phyloP scores from a whole-genome alignment of 2,888 invertebrate species.

The Danaus chrysippus region DNA sequence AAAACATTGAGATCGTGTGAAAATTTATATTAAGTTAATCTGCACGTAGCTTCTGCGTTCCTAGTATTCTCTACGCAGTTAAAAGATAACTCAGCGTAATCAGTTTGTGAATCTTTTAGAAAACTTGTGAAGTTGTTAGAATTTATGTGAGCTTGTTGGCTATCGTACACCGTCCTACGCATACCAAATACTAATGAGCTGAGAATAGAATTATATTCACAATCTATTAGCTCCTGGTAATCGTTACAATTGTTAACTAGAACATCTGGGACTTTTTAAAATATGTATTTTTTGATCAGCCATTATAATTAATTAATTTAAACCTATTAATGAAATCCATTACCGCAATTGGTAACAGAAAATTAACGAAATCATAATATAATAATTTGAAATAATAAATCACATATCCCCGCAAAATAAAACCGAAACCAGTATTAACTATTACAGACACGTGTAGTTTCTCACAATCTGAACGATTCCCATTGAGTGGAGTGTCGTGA shows the following conservation, averaged over 20 bases:
- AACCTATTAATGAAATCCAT: not conserved
- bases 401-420: not conserved
- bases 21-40: slow-evolving; percentile 28
- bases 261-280: not conserved
- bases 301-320: not conserved
- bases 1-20: slow-evolving; percentile 23
- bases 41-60: slow-evolving; percentile 21
- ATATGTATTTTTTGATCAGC: not conserved
- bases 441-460: slow-evolving; percentile 32
- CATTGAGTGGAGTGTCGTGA: slow-evolving; percentile 30
- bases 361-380: not conserved
- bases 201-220: not conserved
- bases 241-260: not conserved
- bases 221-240: not conserved
- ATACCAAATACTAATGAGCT: slow-evolving; percentile 17
- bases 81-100: slow-evolving; percentile 30
- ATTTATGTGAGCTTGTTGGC: slow-evolving; percentile 24
- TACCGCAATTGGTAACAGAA: not conserved
- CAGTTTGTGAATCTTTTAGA: slow-evolving; percentile 26
- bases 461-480: slow-evolving; percentile 30
- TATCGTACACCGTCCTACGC: slow-evolving; percentile 10
- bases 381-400: slow-evolving; percentile 1
- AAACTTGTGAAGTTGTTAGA: slow-evolving; percentile 28
- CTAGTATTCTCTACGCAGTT: slow-evolving; percentile 28
- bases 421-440: slow-evolving; percentile 3